Conservation (phyloP, 2,797 vertebrate genomes). For the Pampus argenteus region DNA sequence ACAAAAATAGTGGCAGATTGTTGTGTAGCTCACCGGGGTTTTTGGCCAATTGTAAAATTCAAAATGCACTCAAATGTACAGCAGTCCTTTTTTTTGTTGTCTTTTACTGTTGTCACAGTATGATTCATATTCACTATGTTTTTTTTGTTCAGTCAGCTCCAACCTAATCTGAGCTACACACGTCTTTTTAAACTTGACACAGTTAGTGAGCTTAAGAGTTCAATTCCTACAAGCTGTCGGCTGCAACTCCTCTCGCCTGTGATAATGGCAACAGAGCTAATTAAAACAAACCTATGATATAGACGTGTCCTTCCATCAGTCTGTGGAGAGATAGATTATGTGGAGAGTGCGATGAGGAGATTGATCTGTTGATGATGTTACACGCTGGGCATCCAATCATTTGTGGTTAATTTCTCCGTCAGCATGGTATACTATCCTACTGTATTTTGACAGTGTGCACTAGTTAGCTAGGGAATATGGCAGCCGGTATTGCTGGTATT, state of each 20-base stretch:
- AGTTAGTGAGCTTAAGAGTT: slow-evolving; percentile 37
- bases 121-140: background rate
- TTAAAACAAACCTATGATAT: slow-evolving; percentile 72
- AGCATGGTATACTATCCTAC: background rate
- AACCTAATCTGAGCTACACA: slow-evolving; percentile 9
- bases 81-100: no score
- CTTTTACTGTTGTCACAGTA: background rate
- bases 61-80: background rate
- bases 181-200: slow-evolving; percentile 6
- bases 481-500: background rate
- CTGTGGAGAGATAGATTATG: slow-evolving; percentile 1
- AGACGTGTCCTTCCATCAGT: slow-evolving; percentile 44
- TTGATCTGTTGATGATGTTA: slow-evolving; percentile 17
- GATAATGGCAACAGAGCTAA: slow-evolving; percentile 57
- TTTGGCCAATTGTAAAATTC: background rate
- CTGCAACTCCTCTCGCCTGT: slow-evolving; percentile 26
- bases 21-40: background rate
- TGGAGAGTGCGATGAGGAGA: slow-evolving; percentile 8
- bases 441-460: background rate
- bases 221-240: slow-evolving; percentile 54
- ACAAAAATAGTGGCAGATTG: slow-evolving; percentile 16
- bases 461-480: background rate
- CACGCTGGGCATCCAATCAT: slow-evolving; percentile 16
- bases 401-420: slow-evolving; percentile 18
- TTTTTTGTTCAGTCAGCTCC: slow-evolving; percentile 13